Base-by-base conservation (phyloP, 2,113 vertebrate genomes). In the Rhabdornis inornatus region DNA sequence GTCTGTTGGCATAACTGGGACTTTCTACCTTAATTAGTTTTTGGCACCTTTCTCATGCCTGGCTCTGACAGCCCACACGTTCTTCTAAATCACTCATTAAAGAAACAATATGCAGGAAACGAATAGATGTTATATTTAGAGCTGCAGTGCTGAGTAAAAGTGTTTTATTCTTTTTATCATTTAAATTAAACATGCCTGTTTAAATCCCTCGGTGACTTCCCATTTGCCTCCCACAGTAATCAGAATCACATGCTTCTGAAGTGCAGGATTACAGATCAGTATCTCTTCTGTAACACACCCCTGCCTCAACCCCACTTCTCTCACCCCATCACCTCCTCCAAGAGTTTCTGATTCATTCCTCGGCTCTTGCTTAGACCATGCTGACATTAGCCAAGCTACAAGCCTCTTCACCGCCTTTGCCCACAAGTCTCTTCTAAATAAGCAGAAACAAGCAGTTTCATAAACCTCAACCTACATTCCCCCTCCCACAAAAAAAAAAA, bases 121-220 rank as follows among this genome's bases (percentile, higher is more conserved):
- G 3, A 96, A 93, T 45, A 94, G 89, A 88, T 91, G 92, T 92
- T 97, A 71, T 84, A 97, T 97, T 96, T 95, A 95, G 92, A 94
- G 92, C 69, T 75, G 49, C 77, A 94, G 83, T 71, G 77, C 80
- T 89, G 87, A 96, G 95, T 92, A 81, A 76, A 97, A 96, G 64
- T 82, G 69, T 37, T 87, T 87, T 95, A 92, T 95, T 95, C 92
- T 91, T 95, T 96, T 94, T 94, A 94, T 87, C 83, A 91, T 94
- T 97, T 91, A 95, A 96, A 94, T 96, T 83, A 94, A 93, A 94
- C 56, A 60, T 87, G 86, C 83, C 91, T 89, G 92, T 93, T 95
- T 87, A 94, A 95, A 94, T 91, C 87, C 89, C 81, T 83, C 39
- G 11, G 95, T 89, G 94, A 81, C 80, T 97, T 95, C 92, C 95